Evolutionary conservation across 2,797 vertebrate genomes (phyloP).

Genomic region (Rhinoraja longicauda): DNA sequence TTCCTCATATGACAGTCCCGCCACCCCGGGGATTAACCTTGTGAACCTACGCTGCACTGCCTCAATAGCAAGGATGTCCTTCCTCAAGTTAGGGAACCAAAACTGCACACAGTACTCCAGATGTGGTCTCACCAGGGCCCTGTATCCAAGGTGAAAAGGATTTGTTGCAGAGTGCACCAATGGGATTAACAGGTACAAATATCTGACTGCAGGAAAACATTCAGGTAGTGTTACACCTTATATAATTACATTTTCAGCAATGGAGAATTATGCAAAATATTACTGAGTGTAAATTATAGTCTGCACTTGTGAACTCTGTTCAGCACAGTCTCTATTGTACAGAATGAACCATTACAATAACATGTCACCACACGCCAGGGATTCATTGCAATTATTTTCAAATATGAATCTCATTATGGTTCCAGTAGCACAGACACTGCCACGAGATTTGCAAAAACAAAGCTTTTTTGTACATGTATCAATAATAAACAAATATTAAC

Average conservation of each 20-base stretch:
- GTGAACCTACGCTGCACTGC: too few species aligned
- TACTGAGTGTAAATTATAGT: not conserved
- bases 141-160: not conserved
- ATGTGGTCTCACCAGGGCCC: too few species aligned
- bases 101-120: too few species aligned
- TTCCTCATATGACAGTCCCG: too few species aligned
- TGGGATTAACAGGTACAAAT: not conserved
- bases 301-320: not conserved
- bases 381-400: not conserved
- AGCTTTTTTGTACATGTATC: too few species aligned
- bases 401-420: not conserved
- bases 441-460: too few species aligned
- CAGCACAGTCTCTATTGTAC: not conserved
- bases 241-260: not conserved
- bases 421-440: not conserved
- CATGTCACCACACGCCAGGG: not conserved
- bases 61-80: too few species aligned
- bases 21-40: too few species aligned
- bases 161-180: constrained; percentile 7
- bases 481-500: too few species aligned
- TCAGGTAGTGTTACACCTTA: not conserved
- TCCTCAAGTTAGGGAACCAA: too few species aligned
- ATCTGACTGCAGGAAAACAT: constrained; percentile 2
- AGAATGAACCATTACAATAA: not conserved
- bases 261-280: constrained; percentile 15